A percentile compares a stretch with the other conserved stretches of the same genome.
Conservation (phyloP, 1,140 invertebrate species). For the Notospermus geniculatus region DNA sequence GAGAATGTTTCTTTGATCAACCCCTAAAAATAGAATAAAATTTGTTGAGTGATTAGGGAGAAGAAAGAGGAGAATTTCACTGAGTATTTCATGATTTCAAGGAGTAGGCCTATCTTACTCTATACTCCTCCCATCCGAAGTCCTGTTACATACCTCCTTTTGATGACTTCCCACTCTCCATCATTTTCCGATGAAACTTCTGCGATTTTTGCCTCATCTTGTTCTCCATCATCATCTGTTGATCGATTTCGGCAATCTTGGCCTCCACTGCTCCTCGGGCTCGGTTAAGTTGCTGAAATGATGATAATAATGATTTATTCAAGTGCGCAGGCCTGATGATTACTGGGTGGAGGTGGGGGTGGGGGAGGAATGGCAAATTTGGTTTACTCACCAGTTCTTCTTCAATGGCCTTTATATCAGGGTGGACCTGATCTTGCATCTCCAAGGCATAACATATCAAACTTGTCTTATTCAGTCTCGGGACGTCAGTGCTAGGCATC, state of each 20-base stretch:
- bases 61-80: no score
- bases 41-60: no score
- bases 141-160: slow-evolving; percentile 28
- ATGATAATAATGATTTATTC: no score
- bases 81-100: no score
- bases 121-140: no score
- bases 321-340: no score
- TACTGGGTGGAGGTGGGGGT: no score
- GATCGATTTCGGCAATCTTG: slow-evolving; percentile 33
- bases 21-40: slow-evolving; percentile 22
- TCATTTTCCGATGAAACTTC: slow-evolving; percentile 41
- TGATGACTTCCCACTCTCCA: slow-evolving; percentile 28
- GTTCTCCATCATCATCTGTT: slow-evolving; percentile 41
- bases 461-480: not conserved
- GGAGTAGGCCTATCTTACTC: no score
- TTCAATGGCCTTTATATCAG: not conserved
- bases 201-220: slow-evolving; percentile 40
- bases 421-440: slow-evolving; percentile 4
- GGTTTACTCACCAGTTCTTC: slow-evolving; percentile 4
- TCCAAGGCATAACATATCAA: slow-evolving; percentile 11
- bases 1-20: slow-evolving; percentile 35
- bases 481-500: no score
- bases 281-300: no score
- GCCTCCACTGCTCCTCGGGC: slow-evolving; percentile 7
- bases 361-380: no score